These are phyloP conservation scores for Poeciliopsis gracilis DNA, from an alignment of 2,797 vertebrate genomes.

Conservation along the genomic window DNA sequence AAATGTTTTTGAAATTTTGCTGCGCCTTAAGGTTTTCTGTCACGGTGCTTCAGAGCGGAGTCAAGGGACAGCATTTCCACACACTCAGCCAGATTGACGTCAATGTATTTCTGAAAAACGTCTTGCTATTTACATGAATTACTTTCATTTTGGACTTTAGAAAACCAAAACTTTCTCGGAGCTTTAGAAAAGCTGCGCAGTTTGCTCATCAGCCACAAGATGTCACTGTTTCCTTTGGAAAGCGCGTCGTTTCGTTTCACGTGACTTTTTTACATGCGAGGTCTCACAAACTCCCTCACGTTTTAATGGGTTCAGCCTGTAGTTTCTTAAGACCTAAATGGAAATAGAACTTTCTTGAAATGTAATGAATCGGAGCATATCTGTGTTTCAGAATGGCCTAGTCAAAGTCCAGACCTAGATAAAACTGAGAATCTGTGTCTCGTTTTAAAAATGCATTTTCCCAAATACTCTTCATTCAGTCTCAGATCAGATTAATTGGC, in stretches of 20 bases:
- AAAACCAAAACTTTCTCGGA: too few relatives aligned
- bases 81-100: too few relatives aligned
- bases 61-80: too few relatives aligned
- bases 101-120: too few relatives aligned
- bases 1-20: too few relatives aligned
- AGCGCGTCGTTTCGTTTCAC: background rate
- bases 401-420: background rate
- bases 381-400: background rate
- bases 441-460: background rate
- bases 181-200: conserved; percentile 1
- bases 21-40: too few relatives aligned
- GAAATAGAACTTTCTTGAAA: background rate
- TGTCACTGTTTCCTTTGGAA: conserved; percentile 36
- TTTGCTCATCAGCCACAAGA: conserved; percentile 36
- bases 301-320: background rate
- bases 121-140: too few relatives aligned
- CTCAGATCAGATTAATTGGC: background rate
- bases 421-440: background rate
- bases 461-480: background rate
- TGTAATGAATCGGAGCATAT: background rate
- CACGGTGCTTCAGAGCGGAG: too few relatives aligned
- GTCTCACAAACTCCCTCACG: background rate
- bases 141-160: too few relatives aligned
- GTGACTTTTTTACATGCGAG: background rate
- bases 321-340: background rate